Percentiles rank a stretch among this genome's conserved stretches.
These are phyloP conservation scores for Upupa epops DNA, from an alignment of 2,113 vertebrate species.

Conservation along the genomic window DNA sequence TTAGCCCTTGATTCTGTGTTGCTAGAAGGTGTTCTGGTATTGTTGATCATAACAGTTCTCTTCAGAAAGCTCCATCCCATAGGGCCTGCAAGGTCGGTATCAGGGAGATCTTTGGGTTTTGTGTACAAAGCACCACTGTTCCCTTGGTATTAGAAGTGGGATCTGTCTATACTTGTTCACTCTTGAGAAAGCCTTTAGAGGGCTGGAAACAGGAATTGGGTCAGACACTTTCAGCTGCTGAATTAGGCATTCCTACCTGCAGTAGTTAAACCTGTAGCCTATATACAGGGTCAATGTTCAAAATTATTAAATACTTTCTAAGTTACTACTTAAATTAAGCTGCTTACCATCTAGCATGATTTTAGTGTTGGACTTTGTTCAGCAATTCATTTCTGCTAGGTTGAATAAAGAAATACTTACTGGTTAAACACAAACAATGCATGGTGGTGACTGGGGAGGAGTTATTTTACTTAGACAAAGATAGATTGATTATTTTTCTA, in stretches of 20 bases:
- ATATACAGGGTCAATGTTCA: neutral
- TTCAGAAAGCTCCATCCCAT: neutral
- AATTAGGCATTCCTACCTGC: neutral
- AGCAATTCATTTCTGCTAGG: neutral
- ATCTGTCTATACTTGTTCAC: conserved; percentile 20
- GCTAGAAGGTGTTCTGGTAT: neutral
- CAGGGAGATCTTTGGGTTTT: neutral
- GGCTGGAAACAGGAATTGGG: neutral
- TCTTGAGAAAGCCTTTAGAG: conserved; percentile 2
- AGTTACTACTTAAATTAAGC: neutral
- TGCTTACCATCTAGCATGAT: neutral
- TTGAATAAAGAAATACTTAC: neutral
- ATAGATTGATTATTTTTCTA: neutral
- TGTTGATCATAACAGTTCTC: neutral
- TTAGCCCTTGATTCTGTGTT: neutral
- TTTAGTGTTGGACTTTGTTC: neutral
- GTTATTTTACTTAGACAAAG: neutral
- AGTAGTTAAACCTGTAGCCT: neutral
- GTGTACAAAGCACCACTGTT: conserved; percentile 17
- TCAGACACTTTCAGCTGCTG: neutral
- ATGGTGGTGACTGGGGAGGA: neutral
- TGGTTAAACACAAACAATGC: neutral
- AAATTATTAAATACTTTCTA: neutral
- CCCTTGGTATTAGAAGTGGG: neutral
- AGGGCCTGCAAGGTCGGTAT: neutral